A percentile compares a stretch with the other conserved stretches of the same genome.
Evolutionary conservation across 2,113 vertebrate species (phyloP).

Genomic region (Pterocles gutturalis): DNA sequence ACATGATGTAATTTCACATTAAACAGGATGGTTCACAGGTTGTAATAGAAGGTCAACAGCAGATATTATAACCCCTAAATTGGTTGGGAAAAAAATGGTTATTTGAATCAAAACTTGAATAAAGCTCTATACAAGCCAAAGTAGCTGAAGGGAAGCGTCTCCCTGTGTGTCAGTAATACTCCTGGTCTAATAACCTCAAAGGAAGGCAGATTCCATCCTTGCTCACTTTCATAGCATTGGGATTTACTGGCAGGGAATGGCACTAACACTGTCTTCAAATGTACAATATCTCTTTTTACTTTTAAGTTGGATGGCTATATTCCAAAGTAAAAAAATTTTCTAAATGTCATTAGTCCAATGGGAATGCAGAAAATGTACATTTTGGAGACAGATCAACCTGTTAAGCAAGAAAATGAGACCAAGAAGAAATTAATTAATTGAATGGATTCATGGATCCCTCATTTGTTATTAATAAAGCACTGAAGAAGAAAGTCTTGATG

Average conservation of each 20-base stretch:
- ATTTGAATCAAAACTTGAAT: constrained; percentile 71
- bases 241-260: constrained; percentile 42
- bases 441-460: constrained; percentile 36
- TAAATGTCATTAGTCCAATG: constrained; percentile 58
- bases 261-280: neutral
- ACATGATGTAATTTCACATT: constrained; percentile 73
- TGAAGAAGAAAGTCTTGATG: constrained; percentile 55
- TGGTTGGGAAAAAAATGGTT: constrained; percentile 54
- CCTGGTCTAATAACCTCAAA: neutral
- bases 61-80: constrained; percentile 60
- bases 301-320: constrained; percentile 34
- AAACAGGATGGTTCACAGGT: constrained; percentile 62
- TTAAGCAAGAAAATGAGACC: constrained; percentile 48
- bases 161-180: neutral
- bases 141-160: neutral
- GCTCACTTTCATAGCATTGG: constrained; percentile 5
- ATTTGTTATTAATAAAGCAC: constrained; percentile 67
- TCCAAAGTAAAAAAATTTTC: constrained; percentile 23
- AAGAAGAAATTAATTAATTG: constrained; percentile 63
- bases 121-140: constrained; percentile 35
- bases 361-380: constrained; percentile 64
- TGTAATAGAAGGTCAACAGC: constrained; percentile 60
- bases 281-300: constrained; percentile 1
- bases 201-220: neutral
- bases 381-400: constrained; percentile 67